Evolutionary conservation across 35 echinoderm and acorn worm genomes (phyloP).

Genomic region (Apostichopus japonicus): DNA sequence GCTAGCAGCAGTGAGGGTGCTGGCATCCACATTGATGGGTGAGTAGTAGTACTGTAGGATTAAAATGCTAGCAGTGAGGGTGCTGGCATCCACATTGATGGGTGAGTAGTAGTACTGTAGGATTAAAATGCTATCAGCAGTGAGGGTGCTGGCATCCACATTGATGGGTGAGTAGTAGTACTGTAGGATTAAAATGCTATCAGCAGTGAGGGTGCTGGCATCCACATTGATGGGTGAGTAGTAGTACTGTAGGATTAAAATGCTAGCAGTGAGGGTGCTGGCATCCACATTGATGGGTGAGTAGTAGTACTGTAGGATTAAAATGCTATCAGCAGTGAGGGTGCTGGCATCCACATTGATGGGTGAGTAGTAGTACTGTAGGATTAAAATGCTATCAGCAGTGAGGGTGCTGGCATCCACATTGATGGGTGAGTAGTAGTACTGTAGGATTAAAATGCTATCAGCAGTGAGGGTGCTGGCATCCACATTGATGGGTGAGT

Average conservation of each 20-base stretch:
- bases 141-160: neutral
- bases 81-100: neutral
- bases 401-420: neutral
- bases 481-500: conserved; percentile 23
- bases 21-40: neutral
- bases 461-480: neutral
- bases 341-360: neutral
- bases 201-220: neutral
- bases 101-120: too few species aligned
- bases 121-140: too few species aligned
- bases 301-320: too few species aligned
- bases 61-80: neutral
- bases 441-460: too few species aligned
- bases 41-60: too few species aligned
- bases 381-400: too few species aligned
- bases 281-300: conserved; percentile 10
- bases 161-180: conserved; percentile 39
- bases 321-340: neutral
- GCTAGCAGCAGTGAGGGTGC: neutral
- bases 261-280: neutral
- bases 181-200: too few species aligned
- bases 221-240: conserved; percentile 24
- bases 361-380: too few species aligned
- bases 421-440: conserved; percentile 38
- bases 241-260: too few species aligned